Evolutionary conservation across 2,888 invertebrate genomes (phyloP).

Genomic region (Philereme vetulata): DNA sequence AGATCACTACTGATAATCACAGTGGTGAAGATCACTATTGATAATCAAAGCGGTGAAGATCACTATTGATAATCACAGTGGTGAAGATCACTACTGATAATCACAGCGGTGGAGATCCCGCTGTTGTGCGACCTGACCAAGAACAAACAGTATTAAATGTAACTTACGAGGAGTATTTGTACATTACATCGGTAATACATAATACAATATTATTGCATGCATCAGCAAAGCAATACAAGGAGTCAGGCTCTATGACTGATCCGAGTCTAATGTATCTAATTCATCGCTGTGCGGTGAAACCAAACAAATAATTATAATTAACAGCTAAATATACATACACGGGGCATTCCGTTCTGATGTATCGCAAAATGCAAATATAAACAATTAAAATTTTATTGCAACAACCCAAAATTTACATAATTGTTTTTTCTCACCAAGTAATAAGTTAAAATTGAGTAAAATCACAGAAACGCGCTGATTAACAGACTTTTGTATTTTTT

Average conservation of each 20-base stretch:
- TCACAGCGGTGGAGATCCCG: not conserved
- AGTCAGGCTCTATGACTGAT: not conserved
- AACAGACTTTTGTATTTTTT: constrained; percentile 32
- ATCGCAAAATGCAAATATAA: constrained; percentile 64
- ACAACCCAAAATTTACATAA: constrained; percentile 77
- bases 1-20: constrained; percentile 54
- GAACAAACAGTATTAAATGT: constrained; percentile 18
- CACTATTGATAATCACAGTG: too few relatives aligned
- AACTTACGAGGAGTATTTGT: constrained; percentile 55
- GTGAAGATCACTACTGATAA: not conserved
- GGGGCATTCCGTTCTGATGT: constrained; percentile 62
- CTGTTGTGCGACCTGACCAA: constrained; percentile 4
- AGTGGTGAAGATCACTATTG: constrained; percentile 48
- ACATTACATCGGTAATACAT: constrained; percentile 52
- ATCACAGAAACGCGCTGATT: constrained; percentile 59
- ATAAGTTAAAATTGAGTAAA: constrained; percentile 50
- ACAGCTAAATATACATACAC: constrained; percentile 65
- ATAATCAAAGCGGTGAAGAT: not conserved
- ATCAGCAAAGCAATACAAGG: not conserved
- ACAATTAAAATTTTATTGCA: constrained; percentile 75
- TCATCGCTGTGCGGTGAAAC: constrained; percentile 46
- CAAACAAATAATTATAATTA: constrained; percentile 35
- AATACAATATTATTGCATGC: constrained; percentile 37
- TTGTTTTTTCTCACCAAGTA: constrained; percentile 56
- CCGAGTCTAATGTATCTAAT: constrained; percentile 1